Base-by-base conservation (phyloP, 1,140 invertebrate species). In the Octopus bimaculoides region DNA sequence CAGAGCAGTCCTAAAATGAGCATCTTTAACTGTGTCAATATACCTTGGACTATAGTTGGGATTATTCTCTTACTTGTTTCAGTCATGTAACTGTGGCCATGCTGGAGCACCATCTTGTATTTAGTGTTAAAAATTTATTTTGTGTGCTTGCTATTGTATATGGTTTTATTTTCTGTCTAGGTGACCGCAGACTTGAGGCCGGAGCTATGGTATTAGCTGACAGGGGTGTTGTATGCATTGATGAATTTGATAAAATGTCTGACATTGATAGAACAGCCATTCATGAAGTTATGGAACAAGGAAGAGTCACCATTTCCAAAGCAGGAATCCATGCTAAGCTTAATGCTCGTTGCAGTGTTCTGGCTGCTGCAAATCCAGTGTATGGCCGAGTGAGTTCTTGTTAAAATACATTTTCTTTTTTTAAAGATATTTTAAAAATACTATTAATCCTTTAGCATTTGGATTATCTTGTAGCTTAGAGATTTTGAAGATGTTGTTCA, bases 231-330 rank as follows among this genome's bases (percentile, higher is more conserved):
- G 98, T 99, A 77, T 99, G 98, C 88, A 99, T 99, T 89, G 98
- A 99, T 90, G 98, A 99, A 92, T 99, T 99, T 90, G 98, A 99
- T 91, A 99, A 99, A 92, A 99, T 99, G 98, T 97, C 97, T n/a
- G 98, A 99, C 88, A 96, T 98, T 79, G 98, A 99, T 92, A 92
- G 98, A 85, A 99, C 98, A 17, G 97, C 98, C 52, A 99, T 99
- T 82, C 98, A 99, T 89, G 98, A 99, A 92, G 97, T 99, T 5
- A 92, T 92, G 92, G 92, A 92, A 87, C 92, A 92, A 84, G 92
- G 92, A 6, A 92, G 96, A 85, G 98, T 99, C 3, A 99, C 98
- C 6, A 99, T 99, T 83, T 95, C 98, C 8, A 99, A 99, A 92
- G 98, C 98, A 77, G 98, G 98, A 41, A 99, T 99, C 84, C 98